phyloP scores from a whole-genome alignment of 2,888 invertebrate genomes.

The Acrocyrtus sp. region DNA sequence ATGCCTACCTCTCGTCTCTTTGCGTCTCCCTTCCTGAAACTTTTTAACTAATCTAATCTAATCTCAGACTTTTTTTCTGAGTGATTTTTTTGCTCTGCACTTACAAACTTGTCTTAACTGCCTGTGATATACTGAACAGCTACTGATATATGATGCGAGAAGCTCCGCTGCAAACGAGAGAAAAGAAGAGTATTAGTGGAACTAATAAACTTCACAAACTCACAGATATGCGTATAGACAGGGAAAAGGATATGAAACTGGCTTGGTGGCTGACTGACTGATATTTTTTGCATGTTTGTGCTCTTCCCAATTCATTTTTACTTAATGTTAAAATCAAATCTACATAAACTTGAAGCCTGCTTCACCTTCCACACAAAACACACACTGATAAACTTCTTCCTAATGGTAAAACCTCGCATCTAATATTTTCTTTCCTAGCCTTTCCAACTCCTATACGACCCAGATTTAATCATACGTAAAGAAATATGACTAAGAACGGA shows the following conservation, averaged over 20 bases:
- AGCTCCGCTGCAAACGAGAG: no score
- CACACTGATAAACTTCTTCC: no score
- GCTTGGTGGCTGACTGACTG: background rate
- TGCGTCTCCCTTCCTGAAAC: conserved; percentile 16
- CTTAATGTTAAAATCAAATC: background rate
- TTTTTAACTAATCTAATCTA: conserved; percentile 36
- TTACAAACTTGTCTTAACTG: background rate
- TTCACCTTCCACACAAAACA: no score
- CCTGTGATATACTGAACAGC: background rate
- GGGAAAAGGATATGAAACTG: background rate
- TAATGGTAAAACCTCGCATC: no score
- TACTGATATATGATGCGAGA: background rate
- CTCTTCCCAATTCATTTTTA: background rate
- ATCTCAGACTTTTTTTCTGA: conserved; percentile 24
- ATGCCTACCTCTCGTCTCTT: no score
- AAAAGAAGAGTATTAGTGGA: no score
- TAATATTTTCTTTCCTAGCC: no score
- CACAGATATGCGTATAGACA: no score
- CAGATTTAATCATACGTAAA: background rate
- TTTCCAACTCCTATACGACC: no score
- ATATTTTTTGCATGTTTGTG: background rate
- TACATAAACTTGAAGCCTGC: no score
- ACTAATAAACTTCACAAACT: background rate
- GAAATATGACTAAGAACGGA: no score
- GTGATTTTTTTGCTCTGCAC: background rate